phyloP scores from a whole-genome alignment of 2,888 invertebrate species.

The Hermaeophaga mercurialis region DNA sequence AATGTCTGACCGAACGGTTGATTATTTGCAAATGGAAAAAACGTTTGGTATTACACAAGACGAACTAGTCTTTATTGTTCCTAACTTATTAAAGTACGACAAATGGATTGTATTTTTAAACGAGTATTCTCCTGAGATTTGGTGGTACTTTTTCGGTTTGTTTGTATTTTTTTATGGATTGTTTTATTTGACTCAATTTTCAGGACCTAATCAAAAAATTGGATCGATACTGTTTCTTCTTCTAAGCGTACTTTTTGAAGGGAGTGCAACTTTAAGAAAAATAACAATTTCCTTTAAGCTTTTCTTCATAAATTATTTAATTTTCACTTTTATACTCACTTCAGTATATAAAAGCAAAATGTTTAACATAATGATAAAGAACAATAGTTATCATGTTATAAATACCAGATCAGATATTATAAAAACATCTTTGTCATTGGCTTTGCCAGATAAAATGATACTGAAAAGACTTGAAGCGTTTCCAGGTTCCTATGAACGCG shows the following conservation, averaged over 20 bases:
- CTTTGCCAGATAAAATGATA: not conserved
- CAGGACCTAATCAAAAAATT: not conserved
- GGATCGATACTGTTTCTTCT: not conserved
- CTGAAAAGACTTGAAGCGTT: slow-evolving; percentile 3
- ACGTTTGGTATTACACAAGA: not conserved
- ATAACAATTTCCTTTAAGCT: not conserved
- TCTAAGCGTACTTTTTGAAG: not conserved
- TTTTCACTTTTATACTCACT: slow-evolving; percentile 1
- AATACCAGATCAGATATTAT: not conserved
- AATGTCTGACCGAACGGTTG: too few relatives aligned
- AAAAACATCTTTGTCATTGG: not conserved
- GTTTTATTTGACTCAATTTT: not conserved
- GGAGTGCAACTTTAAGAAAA: not conserved
- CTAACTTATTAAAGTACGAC: not conserved
- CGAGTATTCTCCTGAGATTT: not conserved
- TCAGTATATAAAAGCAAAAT: slow-evolving; percentile 23
- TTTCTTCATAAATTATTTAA: not conserved
- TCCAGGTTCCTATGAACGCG: not conserved
- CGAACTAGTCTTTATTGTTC: not conserved
- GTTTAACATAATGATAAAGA: not conserved
- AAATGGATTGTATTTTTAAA: slow-evolving; percentile 13
- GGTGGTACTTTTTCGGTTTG: not conserved
- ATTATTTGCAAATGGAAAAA: too few relatives aligned
- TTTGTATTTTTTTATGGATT: not conserved
- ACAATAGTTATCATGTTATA: not conserved